A percentile compares a stretch with the other conserved stretches of the same genome.
Conservation (phyloP, 2,797 vertebrate species). For the Gorsachius magnificus region DNA sequence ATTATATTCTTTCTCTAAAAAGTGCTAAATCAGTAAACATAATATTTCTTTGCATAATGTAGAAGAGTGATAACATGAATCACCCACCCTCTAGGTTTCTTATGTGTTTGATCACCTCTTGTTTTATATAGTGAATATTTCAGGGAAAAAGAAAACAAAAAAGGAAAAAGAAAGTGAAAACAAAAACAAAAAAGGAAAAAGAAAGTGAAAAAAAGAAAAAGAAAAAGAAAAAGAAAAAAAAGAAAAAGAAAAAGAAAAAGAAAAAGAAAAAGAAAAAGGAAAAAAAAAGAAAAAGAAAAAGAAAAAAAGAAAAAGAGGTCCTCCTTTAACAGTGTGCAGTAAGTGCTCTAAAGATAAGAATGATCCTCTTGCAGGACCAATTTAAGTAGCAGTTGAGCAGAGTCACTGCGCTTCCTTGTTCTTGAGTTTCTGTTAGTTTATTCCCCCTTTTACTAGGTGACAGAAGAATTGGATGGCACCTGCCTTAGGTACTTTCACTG, state of each 20-base stretch:
- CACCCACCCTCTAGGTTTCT: not conserved
- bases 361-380: not conserved
- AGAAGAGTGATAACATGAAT: not conserved
- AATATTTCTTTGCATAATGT: not conserved
- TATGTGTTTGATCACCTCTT: not conserved
- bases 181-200: accelerated
- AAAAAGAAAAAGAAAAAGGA: accelerated
- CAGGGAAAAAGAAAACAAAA: not conserved
- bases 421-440: not conserved
- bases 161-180: not conserved
- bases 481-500: constrained; percentile 21
- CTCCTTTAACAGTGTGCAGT: not conserved
- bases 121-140: not conserved
- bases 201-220: not conserved
- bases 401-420: not conserved
- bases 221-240: accelerated
- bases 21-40: not conserved
- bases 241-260: accelerated
- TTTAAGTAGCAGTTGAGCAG: not conserved
- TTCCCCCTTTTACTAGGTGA: not conserved
- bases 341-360: not conserved
- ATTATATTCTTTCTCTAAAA: not conserved
- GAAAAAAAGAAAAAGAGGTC: not conserved
- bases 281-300: accelerated
- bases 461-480: not conserved